Percentiles rank a stretch among this genome's conserved stretches.
phyloP scores from a whole-genome alignment of 2,113 vertebrate species.

The Macrotis lagotis region DNA sequence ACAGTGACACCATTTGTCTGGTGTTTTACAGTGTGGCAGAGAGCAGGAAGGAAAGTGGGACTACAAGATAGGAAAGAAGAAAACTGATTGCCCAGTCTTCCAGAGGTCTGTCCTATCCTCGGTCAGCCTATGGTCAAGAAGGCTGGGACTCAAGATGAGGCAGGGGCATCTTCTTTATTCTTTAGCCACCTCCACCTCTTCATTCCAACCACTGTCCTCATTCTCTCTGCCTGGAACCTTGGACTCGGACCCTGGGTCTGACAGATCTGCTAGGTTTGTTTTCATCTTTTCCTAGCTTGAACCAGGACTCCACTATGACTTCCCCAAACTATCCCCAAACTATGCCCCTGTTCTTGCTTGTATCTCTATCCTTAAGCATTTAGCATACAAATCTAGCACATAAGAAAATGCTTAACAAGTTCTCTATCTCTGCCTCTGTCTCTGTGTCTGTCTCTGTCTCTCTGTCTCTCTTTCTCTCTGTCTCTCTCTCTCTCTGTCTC shows the following conservation, averaged over 20 bases:
- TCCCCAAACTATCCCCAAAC: background rate
- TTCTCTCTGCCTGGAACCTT: background rate
- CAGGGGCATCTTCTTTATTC: background rate
- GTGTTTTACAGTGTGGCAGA: constrained; percentile 24
- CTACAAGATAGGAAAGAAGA: background rate
- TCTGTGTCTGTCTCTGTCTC: background rate
- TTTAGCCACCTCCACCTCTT: background rate
- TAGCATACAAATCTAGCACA: background rate
- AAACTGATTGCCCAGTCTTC: background rate
- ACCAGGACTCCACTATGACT: background rate
- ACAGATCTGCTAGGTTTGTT: background rate
- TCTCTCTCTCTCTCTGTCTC: no score
- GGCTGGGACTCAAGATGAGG: background rate
- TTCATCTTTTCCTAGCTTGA: background rate
- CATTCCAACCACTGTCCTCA: background rate
- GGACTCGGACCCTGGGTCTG: background rate
- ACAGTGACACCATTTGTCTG: constrained; percentile 33
- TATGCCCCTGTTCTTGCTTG: background rate
- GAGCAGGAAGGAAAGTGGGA: constrained; percentile 35
- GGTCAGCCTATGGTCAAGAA: background rate
- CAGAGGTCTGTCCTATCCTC: background rate
- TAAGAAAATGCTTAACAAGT: background rate
- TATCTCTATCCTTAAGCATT: background rate
- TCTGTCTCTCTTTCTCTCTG: no score
- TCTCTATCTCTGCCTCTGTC: no score